These are phyloP conservation scores for Harpagoxenus sublaevis DNA, from an alignment of 2,888 invertebrate species.

Conservation along the genomic window DNA sequence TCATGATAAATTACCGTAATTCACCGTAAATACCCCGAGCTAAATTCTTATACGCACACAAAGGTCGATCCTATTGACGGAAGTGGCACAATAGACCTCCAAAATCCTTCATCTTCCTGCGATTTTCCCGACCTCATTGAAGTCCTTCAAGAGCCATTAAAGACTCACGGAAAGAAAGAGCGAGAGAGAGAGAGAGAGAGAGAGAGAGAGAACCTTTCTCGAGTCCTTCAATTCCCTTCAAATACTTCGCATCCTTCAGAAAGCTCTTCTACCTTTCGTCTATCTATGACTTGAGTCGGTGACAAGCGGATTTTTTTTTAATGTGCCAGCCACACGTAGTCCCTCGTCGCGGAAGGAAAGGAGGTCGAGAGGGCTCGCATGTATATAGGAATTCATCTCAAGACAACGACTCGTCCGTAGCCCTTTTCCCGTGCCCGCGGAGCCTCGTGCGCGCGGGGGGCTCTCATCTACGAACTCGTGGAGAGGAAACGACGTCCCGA, in stretches of 20 bases:
- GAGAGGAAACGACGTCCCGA: slow-evolving; percentile 38
- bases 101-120: slow-evolving; percentile 21
- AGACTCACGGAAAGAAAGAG: not conserved
- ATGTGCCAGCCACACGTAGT: slow-evolving; percentile 49
- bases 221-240: not conserved
- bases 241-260: slow-evolving; percentile 8
- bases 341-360: slow-evolving; percentile 46
- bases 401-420: slow-evolving; percentile 48
- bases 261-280: slow-evolving; percentile 1
- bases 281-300: slow-evolving; percentile 15
- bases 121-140: slow-evolving; percentile 26
- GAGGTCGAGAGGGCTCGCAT: slow-evolving; percentile 62
- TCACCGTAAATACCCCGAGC: slow-evolving; percentile 10
- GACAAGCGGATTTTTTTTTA: slow-evolving; percentile 63
- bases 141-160: slow-evolving; percentile 19
- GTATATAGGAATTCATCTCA: slow-evolving; percentile 58
- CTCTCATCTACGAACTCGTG: slow-evolving; percentile 32
- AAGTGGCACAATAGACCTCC: slow-evolving; percentile 15
- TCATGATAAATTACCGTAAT: slow-evolving; percentile 31
- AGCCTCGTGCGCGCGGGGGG: not conserved
- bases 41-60: slow-evolving; percentile 23
- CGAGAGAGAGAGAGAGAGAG: not conserved
- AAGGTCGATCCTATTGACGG: slow-evolving; percentile 25
- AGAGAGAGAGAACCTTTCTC: not conserved
- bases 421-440: slow-evolving; percentile 20